Evolutionary conservation across 2,888 invertebrate species (phyloP).

Genomic region (Marasmarcha lunaedactyla): DNA sequence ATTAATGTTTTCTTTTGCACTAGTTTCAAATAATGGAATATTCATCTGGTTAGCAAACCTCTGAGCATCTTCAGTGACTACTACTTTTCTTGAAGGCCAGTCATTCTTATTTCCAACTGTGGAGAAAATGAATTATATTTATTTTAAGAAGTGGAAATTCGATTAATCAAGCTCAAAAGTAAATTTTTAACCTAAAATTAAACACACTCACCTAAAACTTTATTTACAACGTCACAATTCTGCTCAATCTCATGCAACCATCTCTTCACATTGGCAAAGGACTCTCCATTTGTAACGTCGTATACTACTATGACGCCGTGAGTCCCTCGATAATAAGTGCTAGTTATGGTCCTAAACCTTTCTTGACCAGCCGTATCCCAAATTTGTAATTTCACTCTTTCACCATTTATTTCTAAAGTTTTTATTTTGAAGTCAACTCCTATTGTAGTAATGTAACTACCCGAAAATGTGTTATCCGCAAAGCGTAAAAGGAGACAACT

Average conservation of each 20-base stretch:
- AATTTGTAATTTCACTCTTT: conserved; percentile 93
- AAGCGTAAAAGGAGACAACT: conserved; percentile 96
- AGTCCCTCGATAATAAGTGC: conserved; percentile 98
- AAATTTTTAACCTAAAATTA: too few relatives aligned
- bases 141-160: too few relatives aligned
- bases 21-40: conserved; percentile 97
- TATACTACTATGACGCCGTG: conserved; percentile 99
- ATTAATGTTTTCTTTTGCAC: conserved; percentile 98
- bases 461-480: conserved; percentile 98
- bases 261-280: conserved; percentile 98
- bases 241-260: conserved; percentile 99
- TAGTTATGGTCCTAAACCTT: conserved; percentile 97
- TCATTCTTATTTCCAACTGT: conserved; percentile 97
- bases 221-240: conserved; percentile 99
- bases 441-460: conserved; percentile 98
- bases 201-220: conserved; percentile 88
- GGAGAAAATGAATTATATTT: conserved; percentile 18
- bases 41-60: conserved; percentile 98
- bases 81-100: conserved; percentile 94
- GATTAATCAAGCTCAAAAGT: too few relatives aligned
- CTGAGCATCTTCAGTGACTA: conserved; percentile 96
- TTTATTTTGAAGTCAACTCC: conserved; percentile 99
- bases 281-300: conserved; percentile 98
- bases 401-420: conserved; percentile 91
- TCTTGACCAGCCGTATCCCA: conserved; percentile 99